A percentile compares a stretch with the other conserved stretches of the same genome.
Evolutionary conservation across 2,797 vertebrate species (phyloP).

Genomic region (Microctenopoma steveboyesi): DNA sequence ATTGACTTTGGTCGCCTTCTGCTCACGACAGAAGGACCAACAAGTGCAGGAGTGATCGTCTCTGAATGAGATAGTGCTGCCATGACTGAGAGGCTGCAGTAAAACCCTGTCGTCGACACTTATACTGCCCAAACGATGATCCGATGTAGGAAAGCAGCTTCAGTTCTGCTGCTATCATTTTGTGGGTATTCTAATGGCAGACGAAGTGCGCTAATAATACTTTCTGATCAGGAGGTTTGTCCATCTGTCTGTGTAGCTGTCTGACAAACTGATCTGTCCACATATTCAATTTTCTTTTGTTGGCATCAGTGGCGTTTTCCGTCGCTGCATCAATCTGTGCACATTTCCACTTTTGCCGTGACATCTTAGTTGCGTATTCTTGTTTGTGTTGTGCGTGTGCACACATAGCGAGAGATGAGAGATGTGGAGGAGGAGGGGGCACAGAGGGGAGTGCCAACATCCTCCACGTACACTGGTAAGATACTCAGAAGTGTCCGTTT

Average conservation of each 20-base stretch:
- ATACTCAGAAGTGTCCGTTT: constrained; percentile 13
- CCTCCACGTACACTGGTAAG: not conserved
- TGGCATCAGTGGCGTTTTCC: not conserved
- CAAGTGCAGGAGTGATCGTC: constrained; percentile 52
- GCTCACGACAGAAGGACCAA: constrained; percentile 63
- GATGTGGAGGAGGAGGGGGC: constrained; percentile 23
- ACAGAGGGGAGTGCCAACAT: constrained; percentile 12
- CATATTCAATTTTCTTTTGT: not conserved
- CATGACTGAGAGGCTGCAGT: constrained; percentile 39
- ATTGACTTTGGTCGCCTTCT: constrained; percentile 76
- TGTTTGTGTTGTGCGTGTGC: not conserved
- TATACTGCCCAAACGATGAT: constrained; percentile 46
- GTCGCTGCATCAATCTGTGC: constrained; percentile 2
- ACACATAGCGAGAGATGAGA: constrained; percentile 13
- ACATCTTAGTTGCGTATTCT: constrained; percentile 12
- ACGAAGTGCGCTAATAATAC: constrained; percentile 3
- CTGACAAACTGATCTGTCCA: too few species aligned
- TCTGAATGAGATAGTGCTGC: constrained; percentile 56
- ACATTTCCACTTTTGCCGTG: constrained; percentile 27
- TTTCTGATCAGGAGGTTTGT: constrained; percentile 2
- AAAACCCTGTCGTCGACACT: constrained; percentile 29
- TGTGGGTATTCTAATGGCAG: not conserved
- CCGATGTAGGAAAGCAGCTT: constrained; percentile 27
- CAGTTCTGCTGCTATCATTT: constrained; percentile 1
- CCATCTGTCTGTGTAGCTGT: not conserved